A percentile compares a stretch with the other conserved stretches of the same genome.
Evolutionary conservation across 1,140 invertebrate species (phyloP).

Genomic region (Fopius arisanus): DNA sequence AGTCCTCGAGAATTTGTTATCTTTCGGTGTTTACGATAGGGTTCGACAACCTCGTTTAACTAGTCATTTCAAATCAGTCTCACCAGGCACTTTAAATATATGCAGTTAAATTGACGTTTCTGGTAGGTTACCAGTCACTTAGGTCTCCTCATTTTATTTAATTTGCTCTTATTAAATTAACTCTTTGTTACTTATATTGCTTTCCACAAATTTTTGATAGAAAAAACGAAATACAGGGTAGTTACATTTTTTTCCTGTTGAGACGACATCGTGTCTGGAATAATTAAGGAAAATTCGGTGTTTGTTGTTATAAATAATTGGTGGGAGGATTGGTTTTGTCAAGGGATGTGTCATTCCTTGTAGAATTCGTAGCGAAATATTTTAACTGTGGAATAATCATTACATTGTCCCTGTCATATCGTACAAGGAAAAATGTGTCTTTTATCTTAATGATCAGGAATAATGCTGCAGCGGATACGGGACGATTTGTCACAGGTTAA

Average conservation of each 20-base stretch:
- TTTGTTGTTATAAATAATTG: too few species aligned
- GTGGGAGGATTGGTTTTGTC: too few species aligned
- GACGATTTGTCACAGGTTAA: neutral
- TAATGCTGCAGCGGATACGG: neutral
- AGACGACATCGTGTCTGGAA: too few species aligned
- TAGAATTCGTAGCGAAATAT: neutral
- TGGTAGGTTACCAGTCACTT: neutral
- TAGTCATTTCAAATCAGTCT: neutral
- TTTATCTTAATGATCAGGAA: neutral
- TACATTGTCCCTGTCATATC: neutral
- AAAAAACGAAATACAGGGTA: too few species aligned
- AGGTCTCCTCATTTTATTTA: neutral
- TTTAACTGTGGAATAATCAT: neutral
- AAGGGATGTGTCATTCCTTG: too few species aligned
- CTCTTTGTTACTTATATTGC: too few species aligned
- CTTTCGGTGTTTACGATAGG: neutral
- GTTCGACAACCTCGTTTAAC: neutral
- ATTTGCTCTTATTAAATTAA: neutral
- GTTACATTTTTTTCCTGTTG: too few species aligned
- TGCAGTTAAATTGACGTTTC: neutral
- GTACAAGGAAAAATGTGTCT: neutral
- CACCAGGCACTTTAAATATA: neutral
- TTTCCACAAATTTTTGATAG: too few species aligned
- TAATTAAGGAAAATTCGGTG: too few species aligned
- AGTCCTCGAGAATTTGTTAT: neutral